Percentiles rank a stretch among this genome's conserved stretches.
Evolutionary conservation across 2,797 vertebrate species (phyloP).

Genomic region (Alfaro cultratus): DNA sequence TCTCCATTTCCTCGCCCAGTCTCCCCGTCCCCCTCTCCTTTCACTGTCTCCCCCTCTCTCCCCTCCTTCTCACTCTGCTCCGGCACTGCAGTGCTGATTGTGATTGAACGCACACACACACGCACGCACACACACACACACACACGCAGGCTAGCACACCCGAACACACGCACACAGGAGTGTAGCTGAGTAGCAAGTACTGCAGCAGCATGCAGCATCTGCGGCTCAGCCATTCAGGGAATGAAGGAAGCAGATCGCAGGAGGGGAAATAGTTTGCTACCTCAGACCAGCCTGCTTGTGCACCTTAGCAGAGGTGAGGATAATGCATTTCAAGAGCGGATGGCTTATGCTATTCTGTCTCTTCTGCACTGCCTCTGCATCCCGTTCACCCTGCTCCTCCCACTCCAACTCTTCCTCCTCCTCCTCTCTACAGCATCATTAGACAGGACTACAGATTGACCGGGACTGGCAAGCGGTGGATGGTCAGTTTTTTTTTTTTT

Average conservation of each 20-base stretch:
- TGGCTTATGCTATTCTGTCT: slow-evolving; percentile 73
- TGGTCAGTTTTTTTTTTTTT: slow-evolving; percentile 54
- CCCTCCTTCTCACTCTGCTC: slow-evolving; percentile 60
- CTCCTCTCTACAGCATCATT: slow-evolving; percentile 77
- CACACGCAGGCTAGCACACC: slow-evolving; percentile 39
- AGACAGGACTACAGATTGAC: slow-evolving; percentile 76
- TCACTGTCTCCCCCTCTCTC: slow-evolving; percentile 13
- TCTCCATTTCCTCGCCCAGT: slow-evolving; percentile 58
- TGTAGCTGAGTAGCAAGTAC: slow-evolving; percentile 75
- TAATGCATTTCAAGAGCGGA: slow-evolving; percentile 66
- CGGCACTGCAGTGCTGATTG: slow-evolving; percentile 84
- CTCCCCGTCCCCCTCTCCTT: slow-evolving; percentile 28
- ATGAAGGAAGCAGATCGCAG: slow-evolving; percentile 62
- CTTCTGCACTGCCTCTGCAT: slow-evolving; percentile 79
- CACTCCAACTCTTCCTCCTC: slow-evolving; percentile 77
- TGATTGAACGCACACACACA: slow-evolving; percentile 70
- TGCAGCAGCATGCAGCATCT: slow-evolving; percentile 79
- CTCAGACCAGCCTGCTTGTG: slow-evolving; percentile 57
- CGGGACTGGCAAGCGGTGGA: slow-evolving; percentile 65
- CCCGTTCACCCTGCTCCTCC: slow-evolving; percentile 78
- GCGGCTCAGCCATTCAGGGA: slow-evolving; percentile 66
- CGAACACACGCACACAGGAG: slow-evolving; percentile 50
- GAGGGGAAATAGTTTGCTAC: slow-evolving; percentile 61
- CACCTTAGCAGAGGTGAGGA: slow-evolving; percentile 67
- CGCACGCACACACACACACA: slow-evolving; percentile 45